Evolutionary conservation across 2,888 invertebrate genomes (phyloP), one percentile per base, ranked within the genome.

Genomic region (Pherbina coryleti): DNA sequence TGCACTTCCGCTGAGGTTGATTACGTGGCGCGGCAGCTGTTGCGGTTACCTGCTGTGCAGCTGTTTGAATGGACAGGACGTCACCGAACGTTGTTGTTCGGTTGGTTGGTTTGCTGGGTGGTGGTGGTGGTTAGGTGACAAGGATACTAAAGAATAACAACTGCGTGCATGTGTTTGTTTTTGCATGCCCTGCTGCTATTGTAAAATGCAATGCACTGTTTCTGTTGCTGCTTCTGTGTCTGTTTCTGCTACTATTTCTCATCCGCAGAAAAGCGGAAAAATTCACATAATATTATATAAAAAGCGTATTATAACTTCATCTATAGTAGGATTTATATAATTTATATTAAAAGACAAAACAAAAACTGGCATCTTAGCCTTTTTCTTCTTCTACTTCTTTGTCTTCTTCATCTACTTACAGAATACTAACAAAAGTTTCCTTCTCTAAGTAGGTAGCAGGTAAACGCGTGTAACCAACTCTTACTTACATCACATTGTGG

Each of bases 1-100:
- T 80, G 80, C 77, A 78, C 79, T 81, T 82, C 81, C 82, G 80
- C 78, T 81, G 70, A 78, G 81, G 85, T 80, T 84, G 85, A 82
- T 83, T 83, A 82, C 83, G 55, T 55, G 31, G 55, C 31, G 71
- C 60, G 78, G 81, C 81, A 81, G 80, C 78, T 80, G 80, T 67
- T 82, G 67, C 77, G 80, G 80, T 74, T 81, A 81, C 82, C 80
- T 81, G 80, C 78, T 75, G 79, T 75, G 79, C 34, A 60, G 57
- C 72, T 57, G 55, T 70, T 71, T 14, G 55, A 22, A 44, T 55
- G 70, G 71, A 31, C 53, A 53, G 53, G 67, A 55, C 55, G 55
- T 55, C 55, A 22, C n/a, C 19, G 62, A 62, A 31, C 34, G 22
- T 34, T 66, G n/a, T 19, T 34, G 34, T 4, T n/a, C n/a, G 14